Base-by-base conservation (phyloP, 2,888 invertebrate species). In the Chrysolina oricalcia region DNA sequence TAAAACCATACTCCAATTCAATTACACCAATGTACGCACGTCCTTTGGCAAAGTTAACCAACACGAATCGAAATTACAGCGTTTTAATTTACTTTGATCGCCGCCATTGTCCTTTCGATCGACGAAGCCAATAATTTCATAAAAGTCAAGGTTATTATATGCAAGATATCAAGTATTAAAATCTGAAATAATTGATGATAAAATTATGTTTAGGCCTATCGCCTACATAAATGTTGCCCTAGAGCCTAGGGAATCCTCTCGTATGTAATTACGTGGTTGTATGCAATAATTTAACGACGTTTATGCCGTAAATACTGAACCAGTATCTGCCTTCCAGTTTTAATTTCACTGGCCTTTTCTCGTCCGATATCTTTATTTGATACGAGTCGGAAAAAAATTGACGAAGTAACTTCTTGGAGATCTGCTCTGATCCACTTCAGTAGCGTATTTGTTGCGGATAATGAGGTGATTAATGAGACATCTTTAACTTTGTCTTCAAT, bases 141-240 rank as follows among this genome's bases (percentile, higher is more conserved):
- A 40, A 67, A 75, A 80, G 41, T 78, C 77, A 80, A 80, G 78
- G 78, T 76, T 75, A 73, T 72, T 73, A 65, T 71, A 78, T 78
- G 74, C 76, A 74, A 76, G 79, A 79, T 80, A 81, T 79, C 79
- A 66, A 77, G 69, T 76, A 80, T 81, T 81, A 80, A 80, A 83
- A 83, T 82, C 80, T 80, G 73, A 78, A 81, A 83, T 83, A 83
- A 83, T 83, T 81, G 81, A 81, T 80, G 81, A 81, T 81, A 80
- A 81, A 83, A 81, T 81, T 80, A 80, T 79, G 81, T 79, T 78
- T 80, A 79, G 79, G 73, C 77, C 78, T 80, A 81, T 81, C 81
- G 81, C 81, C 81, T 81, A 82, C 82, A 80, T 81, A 81, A 81
- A 81, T 82, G 80, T 79, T 73, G 81, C 78, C 80, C 79, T 80